Conservation (phyloP, 1,140 invertebrate species). For the Tribolium madens region DNA sequence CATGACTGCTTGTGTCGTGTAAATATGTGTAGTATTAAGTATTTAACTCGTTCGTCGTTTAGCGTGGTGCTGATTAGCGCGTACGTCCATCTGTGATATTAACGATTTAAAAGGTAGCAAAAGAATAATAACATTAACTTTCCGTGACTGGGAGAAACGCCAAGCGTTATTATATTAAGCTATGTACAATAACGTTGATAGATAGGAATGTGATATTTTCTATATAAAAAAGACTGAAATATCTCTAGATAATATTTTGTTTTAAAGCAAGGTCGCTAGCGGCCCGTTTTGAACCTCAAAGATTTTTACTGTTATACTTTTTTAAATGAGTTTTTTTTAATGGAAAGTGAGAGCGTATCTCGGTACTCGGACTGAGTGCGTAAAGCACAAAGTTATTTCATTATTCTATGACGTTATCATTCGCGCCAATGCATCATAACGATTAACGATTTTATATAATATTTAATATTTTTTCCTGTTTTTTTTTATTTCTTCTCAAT, state of each 20-base stretch:
- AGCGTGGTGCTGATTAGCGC: conserved; percentile 63
- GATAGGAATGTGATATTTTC: conserved; percentile 64
- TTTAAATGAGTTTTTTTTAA: conserved; percentile 34
- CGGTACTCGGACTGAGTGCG: conserved; percentile 61
- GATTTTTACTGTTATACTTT: conserved; percentile 41
- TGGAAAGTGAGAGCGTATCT: conserved; percentile 57
- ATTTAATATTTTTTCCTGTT: conserved; percentile 53
- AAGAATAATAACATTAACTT: conserved; percentile 64
- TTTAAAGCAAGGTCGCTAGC: conserved; percentile 40
- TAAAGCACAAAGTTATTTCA: conserved; percentile 62
- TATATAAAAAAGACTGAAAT: conserved; percentile 64
- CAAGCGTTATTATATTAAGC: conserved; percentile 46
- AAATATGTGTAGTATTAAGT: conserved; percentile 64
- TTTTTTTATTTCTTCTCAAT: conserved; percentile 1
- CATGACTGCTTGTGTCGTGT: conserved; percentile 64
- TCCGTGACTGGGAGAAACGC: conserved; percentile 60
- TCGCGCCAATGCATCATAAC: conserved; percentile 63
- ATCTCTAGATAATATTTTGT: conserved; percentile 63
- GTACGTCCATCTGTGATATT: conserved; percentile 65
- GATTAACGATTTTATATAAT: conserved; percentile 60
- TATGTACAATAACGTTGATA: conserved; percentile 48
- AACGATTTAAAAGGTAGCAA: conserved; percentile 63
- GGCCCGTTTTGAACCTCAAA: conserved; percentile 47
- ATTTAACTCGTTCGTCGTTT: conserved; percentile 64
- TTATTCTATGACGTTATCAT: conserved; percentile 63